A percentile compares a stretch with the other conserved stretches of the same genome.
phyloP scores from a whole-genome alignment of 1,140 invertebrate genomes.

The Drosophila gunungcola region DNA sequence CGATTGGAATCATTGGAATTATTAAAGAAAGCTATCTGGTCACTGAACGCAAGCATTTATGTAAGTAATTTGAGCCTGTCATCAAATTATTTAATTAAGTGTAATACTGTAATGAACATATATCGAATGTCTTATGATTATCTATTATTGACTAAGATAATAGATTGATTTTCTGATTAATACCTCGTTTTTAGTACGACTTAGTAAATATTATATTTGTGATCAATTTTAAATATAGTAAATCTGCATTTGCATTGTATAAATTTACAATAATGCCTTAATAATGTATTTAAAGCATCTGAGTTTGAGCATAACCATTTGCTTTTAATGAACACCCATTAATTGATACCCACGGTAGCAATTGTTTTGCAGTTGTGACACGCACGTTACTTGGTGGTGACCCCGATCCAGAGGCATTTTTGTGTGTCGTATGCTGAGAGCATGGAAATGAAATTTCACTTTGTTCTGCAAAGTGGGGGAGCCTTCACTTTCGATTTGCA shows the following conservation, averaged over 20 bases:
- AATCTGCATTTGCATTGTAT: too few species aligned
- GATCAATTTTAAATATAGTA: too few species aligned
- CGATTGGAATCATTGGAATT: background rate
- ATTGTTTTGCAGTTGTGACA: slow-evolving; percentile 27
- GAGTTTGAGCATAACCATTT: too few species aligned
- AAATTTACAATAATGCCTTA: too few species aligned
- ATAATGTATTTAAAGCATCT: too few species aligned
- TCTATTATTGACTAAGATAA: too few species aligned
- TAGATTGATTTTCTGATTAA: background rate
- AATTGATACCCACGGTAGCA: background rate
- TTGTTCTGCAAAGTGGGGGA: slow-evolving; percentile 37
- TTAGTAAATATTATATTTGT: too few species aligned
- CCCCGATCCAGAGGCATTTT: slow-evolving; percentile 21
- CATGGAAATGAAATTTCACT: slow-evolving; percentile 53
- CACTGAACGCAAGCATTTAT: background rate
- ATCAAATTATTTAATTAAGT: background rate
- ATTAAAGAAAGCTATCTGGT: slow-evolving; percentile 4
- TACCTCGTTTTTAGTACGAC: background rate
- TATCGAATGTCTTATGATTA: too few species aligned
- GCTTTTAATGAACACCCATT: too few species aligned
- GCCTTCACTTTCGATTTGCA: slow-evolving; percentile 60
- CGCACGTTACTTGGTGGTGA: slow-evolving; percentile 12
- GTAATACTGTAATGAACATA: background rate
- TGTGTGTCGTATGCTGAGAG: slow-evolving; percentile 18
- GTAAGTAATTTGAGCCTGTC: background rate